Conservation (phyloP, 2,797 vertebrate genomes). For the Tadarida brasiliensis region DNA sequence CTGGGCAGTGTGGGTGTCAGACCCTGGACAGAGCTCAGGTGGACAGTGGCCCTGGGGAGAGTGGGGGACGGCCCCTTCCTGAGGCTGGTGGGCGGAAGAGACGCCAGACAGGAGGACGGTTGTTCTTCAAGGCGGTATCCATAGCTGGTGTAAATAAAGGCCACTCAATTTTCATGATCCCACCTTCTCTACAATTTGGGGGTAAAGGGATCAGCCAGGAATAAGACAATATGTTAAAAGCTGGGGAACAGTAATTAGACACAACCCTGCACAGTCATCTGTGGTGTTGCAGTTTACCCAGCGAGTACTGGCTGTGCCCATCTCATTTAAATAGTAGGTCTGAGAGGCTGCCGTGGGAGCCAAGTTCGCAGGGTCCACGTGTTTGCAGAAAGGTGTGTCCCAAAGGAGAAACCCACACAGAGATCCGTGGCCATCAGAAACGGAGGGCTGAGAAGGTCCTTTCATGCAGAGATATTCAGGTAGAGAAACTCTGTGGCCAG, state of each 20-base stretch:
- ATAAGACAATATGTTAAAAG: not conserved
- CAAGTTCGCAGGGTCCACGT: not conserved
- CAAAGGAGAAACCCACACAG: not conserved
- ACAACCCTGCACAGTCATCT: rapidly evolving
- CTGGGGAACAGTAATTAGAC: not conserved
- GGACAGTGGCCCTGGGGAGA: too few species aligned
- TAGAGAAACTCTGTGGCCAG: not conserved
- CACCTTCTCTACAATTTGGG: not conserved
- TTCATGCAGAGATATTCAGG: not conserved
- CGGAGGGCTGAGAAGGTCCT: not conserved
- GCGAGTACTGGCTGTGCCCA: not conserved
- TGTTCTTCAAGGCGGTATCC: rapidly evolving
- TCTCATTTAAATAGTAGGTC: not conserved
- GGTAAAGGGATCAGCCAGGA: not conserved
- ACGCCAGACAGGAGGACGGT: not conserved
- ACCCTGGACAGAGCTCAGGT: too few species aligned
- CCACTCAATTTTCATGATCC: not conserved
- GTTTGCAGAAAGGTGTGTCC: not conserved
- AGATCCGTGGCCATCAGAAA: not conserved
- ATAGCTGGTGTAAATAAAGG: not conserved
- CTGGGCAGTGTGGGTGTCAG: not conserved
- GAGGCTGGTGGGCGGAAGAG: not conserved
- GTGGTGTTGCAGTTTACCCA: not conserved
- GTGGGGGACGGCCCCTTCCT: not conserved
- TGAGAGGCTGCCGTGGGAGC: not conserved